A percentile compares a stretch with the other conserved stretches of the same genome.
These are phyloP conservation scores for Cercocebus atys DNA, from an alignment of 2,113 vertebrate genomes.

Conservation along the genomic window DNA sequence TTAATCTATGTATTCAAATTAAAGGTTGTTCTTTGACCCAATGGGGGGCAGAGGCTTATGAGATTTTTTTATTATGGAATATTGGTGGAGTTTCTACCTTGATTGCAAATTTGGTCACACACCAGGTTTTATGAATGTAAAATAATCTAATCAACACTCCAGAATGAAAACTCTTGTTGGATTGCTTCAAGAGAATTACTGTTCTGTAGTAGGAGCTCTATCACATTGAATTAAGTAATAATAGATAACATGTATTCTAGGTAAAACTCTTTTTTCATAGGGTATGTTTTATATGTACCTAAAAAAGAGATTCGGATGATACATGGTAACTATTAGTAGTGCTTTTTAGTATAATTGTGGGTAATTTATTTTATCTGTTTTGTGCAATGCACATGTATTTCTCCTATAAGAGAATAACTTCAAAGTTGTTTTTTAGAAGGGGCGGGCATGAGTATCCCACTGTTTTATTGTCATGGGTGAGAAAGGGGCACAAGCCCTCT, in stretches of 20 bases:
- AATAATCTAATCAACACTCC: slow-evolving; percentile 45
- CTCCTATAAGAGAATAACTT: not conserved
- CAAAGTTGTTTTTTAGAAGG: not conserved
- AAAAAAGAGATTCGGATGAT: not conserved
- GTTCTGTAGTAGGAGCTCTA: slow-evolving; percentile 12
- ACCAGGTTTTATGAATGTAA: slow-evolving; percentile 56
- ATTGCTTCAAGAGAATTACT: slow-evolving; percentile 74
- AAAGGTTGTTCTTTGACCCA: not conserved
- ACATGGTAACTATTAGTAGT: not conserved
- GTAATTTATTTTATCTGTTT: slow-evolving; percentile 12
- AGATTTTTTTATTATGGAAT: not conserved
- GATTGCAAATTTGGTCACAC: not conserved
- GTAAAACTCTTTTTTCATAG: not conserved
- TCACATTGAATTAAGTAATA: slow-evolving; percentile 42
- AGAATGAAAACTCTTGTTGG: slow-evolving; percentile 70
- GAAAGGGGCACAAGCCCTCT: too few relatives aligned
- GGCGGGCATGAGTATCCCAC: accelerated
- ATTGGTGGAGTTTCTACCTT: not conserved
- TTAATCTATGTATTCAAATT: not conserved
- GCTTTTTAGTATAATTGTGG: not conserved
- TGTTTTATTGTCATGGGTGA: not conserved
- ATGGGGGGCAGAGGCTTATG: not conserved
- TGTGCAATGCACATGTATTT: not conserved
- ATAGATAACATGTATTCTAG: not conserved
- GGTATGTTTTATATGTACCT: not conserved